Base-by-base conservation (phyloP, 2,888 invertebrate species). In the Pristionchus maxplancki region DNA sequence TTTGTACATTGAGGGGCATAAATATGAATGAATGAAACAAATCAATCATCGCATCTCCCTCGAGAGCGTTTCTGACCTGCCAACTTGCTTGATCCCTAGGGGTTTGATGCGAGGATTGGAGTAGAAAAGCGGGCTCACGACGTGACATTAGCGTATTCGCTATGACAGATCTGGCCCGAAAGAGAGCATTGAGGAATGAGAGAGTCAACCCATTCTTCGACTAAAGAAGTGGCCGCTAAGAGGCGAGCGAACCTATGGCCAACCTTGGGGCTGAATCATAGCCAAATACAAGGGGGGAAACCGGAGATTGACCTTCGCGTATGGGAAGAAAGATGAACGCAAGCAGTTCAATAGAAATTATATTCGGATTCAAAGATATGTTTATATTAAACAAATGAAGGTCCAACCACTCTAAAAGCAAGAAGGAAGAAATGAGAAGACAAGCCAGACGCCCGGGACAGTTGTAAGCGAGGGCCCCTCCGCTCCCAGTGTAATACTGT, bases 401-500 rank as follows among this genome's bases (percentile, higher is more conserved):
- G 58, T 9, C 58, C 24, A 20, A n/a, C 1, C 58, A 58, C 20
- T n/a, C 58, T 2, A 24, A 20, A 50, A 50, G 20, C 50, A 20
- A 0, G 17, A 50, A 4, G 1, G 50, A 50, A 20, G 9, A 58
- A 58, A 20, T 8, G 58, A 58, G 58, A 24, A 58, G 20, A 24
- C 9, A 6, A n/a, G 58, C 58, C 58, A 64, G 64, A 28, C 4
- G 64, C 4, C 71, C 71, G 71, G n/a, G 24, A 71, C 71, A 24
- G 37, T 71, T 71, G 71, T 71, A 71, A 71, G 28, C 67, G 1
- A 15, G 9, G 67, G n/a, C n/a, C n/a, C n/a, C 67, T n/a, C 64
- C 28, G 71, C 13, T 58, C 58, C n/a, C n/a, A n/a, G 58, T 71
- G 71, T 71, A 71, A 71, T 71, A 71, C 71, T 71, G 71, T 71